A percentile compares a stretch with the other conserved stretches of the same genome.
These are phyloP conservation scores for Coendou prehensilis DNA, from an alignment of 2,797 vertebrate genomes.

Conservation along the genomic window DNA sequence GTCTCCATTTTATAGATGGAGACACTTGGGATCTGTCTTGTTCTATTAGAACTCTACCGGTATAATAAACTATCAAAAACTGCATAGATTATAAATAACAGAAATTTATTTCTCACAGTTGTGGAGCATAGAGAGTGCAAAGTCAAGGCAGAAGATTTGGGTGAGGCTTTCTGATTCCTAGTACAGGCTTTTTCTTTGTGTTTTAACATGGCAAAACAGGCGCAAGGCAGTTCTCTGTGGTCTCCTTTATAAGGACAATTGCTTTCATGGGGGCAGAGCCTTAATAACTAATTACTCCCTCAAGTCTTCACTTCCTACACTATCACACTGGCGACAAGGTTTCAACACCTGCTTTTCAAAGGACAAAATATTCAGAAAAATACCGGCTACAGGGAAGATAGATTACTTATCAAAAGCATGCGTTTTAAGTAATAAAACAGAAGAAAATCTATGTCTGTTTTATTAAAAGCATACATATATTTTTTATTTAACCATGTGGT, in stretches of 20 bases:
- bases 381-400: neutral
- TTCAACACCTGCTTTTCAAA: neutral
- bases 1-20: constrained; percentile 36
- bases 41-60: neutral
- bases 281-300: neutral
- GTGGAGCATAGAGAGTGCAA: neutral
- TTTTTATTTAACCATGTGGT: neutral
- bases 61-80: neutral
- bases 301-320: neutral
- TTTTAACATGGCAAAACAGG: neutral
- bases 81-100: neutral
- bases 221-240: neutral
- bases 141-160: neutral
- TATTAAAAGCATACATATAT: neutral
- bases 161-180: neutral
- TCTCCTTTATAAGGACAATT: neutral
- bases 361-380: neutral
- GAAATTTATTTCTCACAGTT: neutral
- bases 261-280: neutral
- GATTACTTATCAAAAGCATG: neutral
- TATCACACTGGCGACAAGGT: too few species aligned
- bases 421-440: neutral
- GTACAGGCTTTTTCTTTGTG: neutral
- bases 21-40: neutral
- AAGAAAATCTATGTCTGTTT: neutral